These are phyloP conservation scores for Carterocephalus palaemon DNA, from an alignment of 2,888 invertebrate species.

Conservation along the genomic window DNA sequence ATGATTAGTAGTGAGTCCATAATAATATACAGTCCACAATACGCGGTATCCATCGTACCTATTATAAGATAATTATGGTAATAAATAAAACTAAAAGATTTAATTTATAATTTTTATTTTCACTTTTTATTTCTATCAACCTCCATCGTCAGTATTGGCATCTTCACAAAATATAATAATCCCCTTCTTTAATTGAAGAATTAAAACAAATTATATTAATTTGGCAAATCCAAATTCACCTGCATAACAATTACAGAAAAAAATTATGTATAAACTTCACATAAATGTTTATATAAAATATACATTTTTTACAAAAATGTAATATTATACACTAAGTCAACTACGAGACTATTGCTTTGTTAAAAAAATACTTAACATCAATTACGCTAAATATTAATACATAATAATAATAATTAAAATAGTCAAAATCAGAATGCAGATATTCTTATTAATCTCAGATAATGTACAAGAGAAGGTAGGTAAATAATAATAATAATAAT, in stretches of 20 bases:
- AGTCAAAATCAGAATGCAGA: conserved; percentile 57
- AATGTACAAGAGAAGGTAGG: conserved; percentile 66
- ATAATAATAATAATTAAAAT: conserved; percentile 50
- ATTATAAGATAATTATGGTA: too few relatives aligned
- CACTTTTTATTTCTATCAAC: conserved; percentile 69
- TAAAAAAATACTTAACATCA: conserved; percentile 65
- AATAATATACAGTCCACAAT: too few relatives aligned
- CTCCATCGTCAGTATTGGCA: conserved; percentile 63
- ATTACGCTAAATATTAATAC: conserved; percentile 59
- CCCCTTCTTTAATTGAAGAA: conserved; percentile 71
- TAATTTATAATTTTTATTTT: conserved; percentile 75
- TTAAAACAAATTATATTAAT: conserved; percentile 73
- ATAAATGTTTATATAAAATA: conserved; percentile 72
- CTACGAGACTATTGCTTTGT: conserved; percentile 57
- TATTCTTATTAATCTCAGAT: conserved; percentile 60
- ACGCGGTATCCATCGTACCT: too few relatives aligned
- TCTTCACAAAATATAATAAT: conserved; percentile 74
- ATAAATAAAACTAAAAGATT: conserved; percentile 37
- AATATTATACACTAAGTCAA: conserved; percentile 55
- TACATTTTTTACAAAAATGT: conserved; percentile 75
- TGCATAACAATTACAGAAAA: conserved; percentile 59
- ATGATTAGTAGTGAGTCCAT: too few relatives aligned
- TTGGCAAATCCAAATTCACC: conserved; percentile 76
- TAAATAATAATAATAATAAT: conserved; percentile 54
- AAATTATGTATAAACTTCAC: conserved; percentile 61